Evolutionary conservation across 2,888 invertebrate genomes (phyloP), one percentile per base, ranked within the genome.

Genomic region (Himalopsyche tibetana): DNA sequence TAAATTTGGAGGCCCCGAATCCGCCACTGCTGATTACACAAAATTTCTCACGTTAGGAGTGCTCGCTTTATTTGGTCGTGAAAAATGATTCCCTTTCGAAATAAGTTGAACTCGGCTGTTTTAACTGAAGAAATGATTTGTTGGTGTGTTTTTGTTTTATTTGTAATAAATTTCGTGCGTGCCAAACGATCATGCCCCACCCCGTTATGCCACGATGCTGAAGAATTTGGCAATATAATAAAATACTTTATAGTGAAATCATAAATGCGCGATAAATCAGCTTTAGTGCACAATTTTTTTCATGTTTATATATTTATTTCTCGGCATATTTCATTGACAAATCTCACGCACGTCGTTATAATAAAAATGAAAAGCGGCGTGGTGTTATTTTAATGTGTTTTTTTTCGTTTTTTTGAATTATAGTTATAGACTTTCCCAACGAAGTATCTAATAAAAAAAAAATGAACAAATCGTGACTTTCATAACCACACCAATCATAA

Each of bases 361-460:
- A 63, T 63, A 63, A 63, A 63, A 63, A 63, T 63, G 63, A 63
- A 63, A 63, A 19, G 19, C 63, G 28, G 51, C 51, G 51, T 51
- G 51, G 51, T 15, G 9, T 19, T 63, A 56, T 56, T 63, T 63
- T 63, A 28, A 63, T 63, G 63, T 8, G 51, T 15, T 63, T 8
- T 19, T 63, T 63, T 19, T 19, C 4, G 6, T 63, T 19, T 63
- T 63, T 63, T 63, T 63, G 63, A 63, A 63, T 63, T 63, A 63
- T 63, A 19, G 63, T 63, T 63, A 63, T 19, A 63, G 63, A 63
- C 63, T 63, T 63, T 63, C 63, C 63, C 63, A 63, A 19, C 63
- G 28, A 63, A 63, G 28, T 63, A 8, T 63, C 63, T 63, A 63
- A 63, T 63, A 63, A 63, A 63, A 56, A 28, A 28, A 63, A 63